Conservation (phyloP, 2,797 vertebrate species). For the Hypotaenidia okinawae region DNA sequence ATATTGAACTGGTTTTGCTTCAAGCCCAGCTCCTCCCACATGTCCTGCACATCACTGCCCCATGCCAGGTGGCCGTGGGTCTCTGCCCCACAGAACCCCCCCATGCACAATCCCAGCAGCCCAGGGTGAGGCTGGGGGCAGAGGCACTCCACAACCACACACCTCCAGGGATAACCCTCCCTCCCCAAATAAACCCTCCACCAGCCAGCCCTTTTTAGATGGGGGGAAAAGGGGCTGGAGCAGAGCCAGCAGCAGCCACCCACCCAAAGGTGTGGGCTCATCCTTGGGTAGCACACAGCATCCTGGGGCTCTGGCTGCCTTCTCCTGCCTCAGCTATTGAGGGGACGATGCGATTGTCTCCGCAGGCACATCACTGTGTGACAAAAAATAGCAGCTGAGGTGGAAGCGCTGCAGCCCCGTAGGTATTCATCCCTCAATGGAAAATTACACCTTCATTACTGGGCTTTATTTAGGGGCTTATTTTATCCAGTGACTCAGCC, state of each 20-base stretch:
- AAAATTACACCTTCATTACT: conserved; percentile 24
- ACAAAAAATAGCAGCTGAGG: conserved; percentile 45
- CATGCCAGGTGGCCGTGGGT: fast-evolving
- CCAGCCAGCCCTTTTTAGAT: too few species aligned
- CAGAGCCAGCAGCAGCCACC: not conserved
- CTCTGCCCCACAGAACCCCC: not conserved
- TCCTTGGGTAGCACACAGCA: not conserved
- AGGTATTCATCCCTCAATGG: not conserved
- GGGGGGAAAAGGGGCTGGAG: not conserved
- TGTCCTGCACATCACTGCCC: not conserved
- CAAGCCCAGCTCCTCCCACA: too few species aligned
- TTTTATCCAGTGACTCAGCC: not conserved
- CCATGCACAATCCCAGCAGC: not conserved
- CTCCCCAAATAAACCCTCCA: fast-evolving
- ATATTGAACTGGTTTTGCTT: too few species aligned
- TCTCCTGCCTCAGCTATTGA: conserved; percentile 4
- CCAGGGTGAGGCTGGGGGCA: not conserved
- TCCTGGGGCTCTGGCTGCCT: not conserved
- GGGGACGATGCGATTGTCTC: conserved; percentile 21
- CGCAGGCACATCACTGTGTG: not conserved
- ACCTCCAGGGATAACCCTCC: too few species aligned
- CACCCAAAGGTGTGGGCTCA: not conserved
- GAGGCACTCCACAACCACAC: not conserved
- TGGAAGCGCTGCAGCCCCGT: not conserved
- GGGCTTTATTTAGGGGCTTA: conserved; percentile 18